Evolutionary conservation across 2,113 vertebrate genomes (phyloP), one percentile per base, ranked within the genome.

Genomic region (Serinus canaria): DNA sequence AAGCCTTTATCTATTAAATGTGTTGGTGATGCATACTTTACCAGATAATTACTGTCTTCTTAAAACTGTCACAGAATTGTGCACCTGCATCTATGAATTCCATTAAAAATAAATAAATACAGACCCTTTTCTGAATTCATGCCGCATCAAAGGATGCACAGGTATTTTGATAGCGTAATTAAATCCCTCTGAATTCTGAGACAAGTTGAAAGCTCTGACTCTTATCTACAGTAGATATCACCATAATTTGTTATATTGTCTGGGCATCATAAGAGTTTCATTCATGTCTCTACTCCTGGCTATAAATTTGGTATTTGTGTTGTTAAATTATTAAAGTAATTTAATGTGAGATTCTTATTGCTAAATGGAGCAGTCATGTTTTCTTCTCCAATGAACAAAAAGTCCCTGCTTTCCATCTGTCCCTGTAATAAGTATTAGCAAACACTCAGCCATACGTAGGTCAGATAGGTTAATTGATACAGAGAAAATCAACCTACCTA

Each of bases 81-180:
- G 64, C 83, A 83, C 59, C 89, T 93, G 83, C 59, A 52, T 92
- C 13, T 70, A 59, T 89, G 55, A 79, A 90, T 90, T 86, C 39
- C 30, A 88, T 94, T 95, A 90, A 89, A 91, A 92, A 66, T 80
- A 92, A 83, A 58, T 39, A 92, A 83, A 95, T 82, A 83, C 30
- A 83, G 55, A 67, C 33, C 23, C 2, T 80, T 50, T 90, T 10
- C 50, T 81, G 64, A 94, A 89, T 31, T 59, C 19, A 22, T 89
- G 35, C 52, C 90, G 43, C 43, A 67, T 95, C 83, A 93, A 86
- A 95, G 35, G 23, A 70, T 74, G 50, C 68, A 46, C 55, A 70
- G 55, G 55, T 94, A 88, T 80, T 92, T 90, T 63, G 55, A 77
- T 93, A 86, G 7, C 0, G 0, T 66, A 78, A 80, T 93, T 92